A percentile compares a stretch with the other conserved stretches of the same genome.
phyloP scores from a whole-genome alignment of 2,113 vertebrate genomes.

The Vombatus ursinus region DNA sequence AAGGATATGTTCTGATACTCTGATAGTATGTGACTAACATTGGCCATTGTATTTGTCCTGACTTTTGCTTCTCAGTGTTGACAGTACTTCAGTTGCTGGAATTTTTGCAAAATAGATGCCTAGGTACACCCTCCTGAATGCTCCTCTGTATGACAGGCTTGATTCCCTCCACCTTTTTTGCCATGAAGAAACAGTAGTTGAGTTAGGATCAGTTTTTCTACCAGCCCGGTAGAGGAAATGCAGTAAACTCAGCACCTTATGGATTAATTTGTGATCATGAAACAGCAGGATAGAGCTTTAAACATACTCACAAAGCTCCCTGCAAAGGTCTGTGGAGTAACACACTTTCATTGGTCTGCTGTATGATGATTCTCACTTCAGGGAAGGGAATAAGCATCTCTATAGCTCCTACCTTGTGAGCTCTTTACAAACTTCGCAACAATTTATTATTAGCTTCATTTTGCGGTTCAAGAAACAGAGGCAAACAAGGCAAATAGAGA shows the following conservation, averaged over 20 bases:
- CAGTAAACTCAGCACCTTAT: not conserved
- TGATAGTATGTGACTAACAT: not conserved
- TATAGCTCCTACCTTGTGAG: too few species aligned
- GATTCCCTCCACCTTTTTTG: not conserved
- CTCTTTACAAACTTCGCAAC: not conserved
- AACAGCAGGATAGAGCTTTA: not conserved
- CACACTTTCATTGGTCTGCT: not conserved
- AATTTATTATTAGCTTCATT: not conserved
- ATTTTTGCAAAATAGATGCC: not conserved
- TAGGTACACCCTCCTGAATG: too few species aligned
- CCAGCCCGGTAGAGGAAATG: not conserved
- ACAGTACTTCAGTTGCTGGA: not conserved
- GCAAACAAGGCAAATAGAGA: not conserved
- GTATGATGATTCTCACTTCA: not conserved
- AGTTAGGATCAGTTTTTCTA: slow-evolving; percentile 33
- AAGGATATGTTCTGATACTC: not conserved
- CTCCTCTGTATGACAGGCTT: not conserved
- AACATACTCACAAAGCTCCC: not conserved
- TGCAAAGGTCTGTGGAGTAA: not conserved
- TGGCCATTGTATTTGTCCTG: not conserved
- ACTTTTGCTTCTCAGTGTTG: not conserved
- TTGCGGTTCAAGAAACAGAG: not conserved
- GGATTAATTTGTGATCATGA: not conserved
- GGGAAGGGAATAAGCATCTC: not conserved
- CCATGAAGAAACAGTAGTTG: not conserved